Base-by-base conservation (phyloP, 2,888 invertebrate genomes). In the Phengaris arion region DNA sequence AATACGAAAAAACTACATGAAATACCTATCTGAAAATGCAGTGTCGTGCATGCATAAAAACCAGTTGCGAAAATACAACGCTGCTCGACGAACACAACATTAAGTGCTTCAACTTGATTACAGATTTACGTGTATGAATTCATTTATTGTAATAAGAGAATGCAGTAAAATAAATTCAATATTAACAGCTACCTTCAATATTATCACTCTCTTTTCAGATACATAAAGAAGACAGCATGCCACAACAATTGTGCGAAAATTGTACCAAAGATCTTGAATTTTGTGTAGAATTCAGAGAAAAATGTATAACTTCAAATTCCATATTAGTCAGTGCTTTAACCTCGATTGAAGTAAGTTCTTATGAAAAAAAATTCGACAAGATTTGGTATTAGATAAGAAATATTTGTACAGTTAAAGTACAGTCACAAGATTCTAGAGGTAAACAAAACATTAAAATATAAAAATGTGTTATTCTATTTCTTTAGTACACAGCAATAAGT, bases 41-140 rank as follows among this genome's bases (percentile, higher is more conserved):
- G 78, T 91, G 91, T 80, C 84, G 90, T 80, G 86, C 86, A 45
- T 91, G 91, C 82, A 80, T 90, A 77, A 75, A 82, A 75, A 81
- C 83, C 46, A 84, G 82, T 72, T 80, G 77, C 69, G 78, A 79
- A 35, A 75, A 76, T 68, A 79, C 89, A 80, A 76, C 82, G 68
- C 79, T 79, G 35, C 76, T 89, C 57, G 82, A 88, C 79, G 85
- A 85, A 77, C 77, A 74, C 75, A 85, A 85, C 74, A 77, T 87
- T 55, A 77, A 12, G 12, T 84, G 83, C 70, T 91, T 86, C 79
- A 90, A 89, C 78, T 78, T 86, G 69, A 80, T 91, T 10, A 90
- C 90, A 15, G 84, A 84, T 81, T 80, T 91, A 64, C 81, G 85
- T 77, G 91, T 90, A 82, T 48, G 48, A 35, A 35, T 2, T 22